Percentiles rank a stretch among this genome's conserved stretches.
Evolutionary conservation across 2,113 vertebrate species (phyloP).

Genomic region (Perca flavescens): DNA sequence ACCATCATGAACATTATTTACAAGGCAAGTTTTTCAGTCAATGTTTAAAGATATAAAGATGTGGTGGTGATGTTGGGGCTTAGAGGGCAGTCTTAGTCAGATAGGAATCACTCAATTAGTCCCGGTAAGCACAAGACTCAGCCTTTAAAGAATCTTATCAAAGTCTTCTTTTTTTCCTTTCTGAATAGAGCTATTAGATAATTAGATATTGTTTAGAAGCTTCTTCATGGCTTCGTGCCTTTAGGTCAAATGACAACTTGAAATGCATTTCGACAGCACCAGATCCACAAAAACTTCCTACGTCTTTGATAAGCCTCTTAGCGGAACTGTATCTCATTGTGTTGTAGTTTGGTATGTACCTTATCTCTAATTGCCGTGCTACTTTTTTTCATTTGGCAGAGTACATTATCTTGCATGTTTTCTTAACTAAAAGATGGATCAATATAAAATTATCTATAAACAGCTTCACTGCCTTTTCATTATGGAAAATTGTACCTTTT

Average conservation of each 20-base stretch:
- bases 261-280: slow-evolving; percentile 8
- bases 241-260: slow-evolving; percentile 6
- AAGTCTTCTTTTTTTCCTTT: background rate
- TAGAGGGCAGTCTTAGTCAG: slow-evolving; percentile 5
- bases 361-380: background rate
- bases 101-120: slow-evolving; percentile 41
- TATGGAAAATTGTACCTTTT: background rate
- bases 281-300: background rate
- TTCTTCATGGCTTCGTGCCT: background rate
- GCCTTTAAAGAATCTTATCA: slow-evolving; percentile 43
- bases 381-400: background rate
- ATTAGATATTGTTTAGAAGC: slow-evolving; percentile 7
- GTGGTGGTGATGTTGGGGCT: slow-evolving; percentile 3
- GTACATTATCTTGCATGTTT: background rate
- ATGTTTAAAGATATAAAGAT: slow-evolving; percentile 35
- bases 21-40: slow-evolving; percentile 4
- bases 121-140: slow-evolving; percentile 16
- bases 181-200: slow-evolving; percentile 17
- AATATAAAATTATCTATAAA: background rate
- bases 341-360: background rate
- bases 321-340: background rate
- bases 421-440: background rate
- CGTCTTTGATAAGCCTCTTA: background rate
- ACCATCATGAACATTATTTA: slow-evolving; percentile 16
- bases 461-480: background rate